Base-by-base conservation (phyloP, 2,888 invertebrate species). In the Lasiommata megera region DNA sequence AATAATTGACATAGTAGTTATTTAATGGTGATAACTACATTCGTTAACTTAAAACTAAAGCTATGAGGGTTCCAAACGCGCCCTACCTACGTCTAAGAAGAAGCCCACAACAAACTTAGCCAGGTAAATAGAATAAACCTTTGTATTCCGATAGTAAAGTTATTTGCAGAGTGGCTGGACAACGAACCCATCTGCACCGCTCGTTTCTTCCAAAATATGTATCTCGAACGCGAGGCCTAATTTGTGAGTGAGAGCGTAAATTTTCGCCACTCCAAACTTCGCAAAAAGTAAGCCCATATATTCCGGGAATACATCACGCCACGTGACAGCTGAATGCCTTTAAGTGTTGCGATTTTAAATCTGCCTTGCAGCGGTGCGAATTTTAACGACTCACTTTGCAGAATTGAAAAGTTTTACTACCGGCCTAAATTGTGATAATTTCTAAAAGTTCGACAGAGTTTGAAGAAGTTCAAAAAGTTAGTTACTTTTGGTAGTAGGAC, bases 201-300 rank as follows among this genome's bases (percentile, higher is more conserved):
- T 31, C 31, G 31, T 51, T 55, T 37, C 28, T 7, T 44, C 66
- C 63, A 62, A 64, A 67, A 72, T 74, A 68, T 73, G 70, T 70
- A 56, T 69, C 71, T 67, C 63, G 66, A 72, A 73, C 48, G 66
- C 73, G 65, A 57, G 61, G 65, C 74, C 77, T 84, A 84, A 83
- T 85, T 83, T 83, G 78, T 78, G 77, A 80, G 79, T 79, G 76
- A 74, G 76, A 73, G 71, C 52, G 52, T 52, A 52, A 52, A 52
- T 52, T 31, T n/a, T 52, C 29, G 2, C 52, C n/a, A 38, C 17
- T 56, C 48, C 31, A 54, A 84, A 83, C 73, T 82, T 74, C 71
- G 72, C 75, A 83, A 85, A 85, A 87, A 84, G 82, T 82, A 82
- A 76, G 64, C 78, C 72, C 76, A 79, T 87, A 86, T 81, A 84